A percentile compares a stretch with the other conserved stretches of the same genome.
These are phyloP conservation scores for Pelagia noctiluca DNA, from an alignment of 30 jellyfish, hydroid and myxozoan genomes.

Conservation along the genomic window DNA sequence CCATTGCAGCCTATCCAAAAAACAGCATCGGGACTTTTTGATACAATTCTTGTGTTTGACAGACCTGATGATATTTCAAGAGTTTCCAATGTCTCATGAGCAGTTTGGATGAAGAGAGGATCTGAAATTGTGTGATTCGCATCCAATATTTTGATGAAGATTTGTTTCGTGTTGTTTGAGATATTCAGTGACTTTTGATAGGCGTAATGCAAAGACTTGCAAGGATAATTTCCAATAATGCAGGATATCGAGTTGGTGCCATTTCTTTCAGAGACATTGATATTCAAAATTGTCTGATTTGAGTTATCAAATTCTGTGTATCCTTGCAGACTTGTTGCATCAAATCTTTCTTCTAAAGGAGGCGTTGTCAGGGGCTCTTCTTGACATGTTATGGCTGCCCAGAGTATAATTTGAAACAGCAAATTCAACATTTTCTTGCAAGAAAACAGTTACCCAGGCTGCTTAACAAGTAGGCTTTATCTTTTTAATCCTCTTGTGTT, in stretches of 20 bases:
- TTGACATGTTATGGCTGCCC: too few species aligned
- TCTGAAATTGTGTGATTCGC: conserved; percentile 44
- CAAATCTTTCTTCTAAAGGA: too few species aligned
- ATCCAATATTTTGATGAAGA: conserved; percentile 25
- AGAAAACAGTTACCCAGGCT: too few species aligned
- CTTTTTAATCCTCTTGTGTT: too few species aligned
- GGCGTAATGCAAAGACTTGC: conserved; percentile 74
- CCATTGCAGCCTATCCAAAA: conserved; percentile 64
- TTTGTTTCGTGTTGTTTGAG: conserved; percentile 6
- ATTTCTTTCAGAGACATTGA: background rate
- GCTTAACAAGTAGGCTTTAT: too few species aligned
- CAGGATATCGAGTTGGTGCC: background rate
- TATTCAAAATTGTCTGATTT: too few species aligned
- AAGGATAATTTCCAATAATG: background rate
- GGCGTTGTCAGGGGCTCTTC: too few species aligned
- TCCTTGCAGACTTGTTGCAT: too few species aligned
- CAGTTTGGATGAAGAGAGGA: conserved; percentile 20
- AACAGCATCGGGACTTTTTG: conserved; percentile 24
- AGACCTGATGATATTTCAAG: background rate
- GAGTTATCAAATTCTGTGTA: too few species aligned
- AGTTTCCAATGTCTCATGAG: background rate
- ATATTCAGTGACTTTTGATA: conserved; percentile 18
- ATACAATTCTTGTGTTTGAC: conserved; percentile 28
- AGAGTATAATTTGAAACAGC: too few species aligned
- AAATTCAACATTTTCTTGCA: too few species aligned